Conservation (phyloP, 2,888 invertebrate species). For the Ormyrus pomaceus region DNA sequence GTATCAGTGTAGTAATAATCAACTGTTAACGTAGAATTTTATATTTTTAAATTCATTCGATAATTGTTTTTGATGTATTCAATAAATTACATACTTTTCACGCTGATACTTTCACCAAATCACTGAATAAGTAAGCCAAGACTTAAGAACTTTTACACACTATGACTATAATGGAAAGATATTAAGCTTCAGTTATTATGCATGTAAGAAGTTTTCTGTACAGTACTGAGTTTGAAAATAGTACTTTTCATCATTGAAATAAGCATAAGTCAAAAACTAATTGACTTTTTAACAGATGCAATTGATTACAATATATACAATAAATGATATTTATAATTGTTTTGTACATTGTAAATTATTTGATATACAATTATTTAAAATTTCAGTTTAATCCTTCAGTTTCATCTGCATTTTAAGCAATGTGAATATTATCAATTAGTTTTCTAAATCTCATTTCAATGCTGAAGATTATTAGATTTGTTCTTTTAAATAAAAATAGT, state of each 20-base stretch:
- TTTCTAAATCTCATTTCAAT: slow-evolving; percentile 30
- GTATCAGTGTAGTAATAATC: slow-evolving; percentile 59
- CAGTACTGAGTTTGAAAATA: slow-evolving; percentile 34
- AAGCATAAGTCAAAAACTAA: slow-evolving; percentile 42
- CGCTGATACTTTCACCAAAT: slow-evolving; percentile 44
- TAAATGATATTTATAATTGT: slow-evolving; percentile 10
- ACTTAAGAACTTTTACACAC: slow-evolving; percentile 32
- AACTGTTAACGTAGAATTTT: slow-evolving; percentile 39
- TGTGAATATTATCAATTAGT: slow-evolving; percentile 23
- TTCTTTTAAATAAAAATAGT: slow-evolving; percentile 35
- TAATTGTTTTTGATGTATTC: slow-evolving; percentile 14
- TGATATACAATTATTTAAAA: slow-evolving; percentile 4
- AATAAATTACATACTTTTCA: slow-evolving; percentile 41
- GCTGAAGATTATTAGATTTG: slow-evolving; percentile 23
- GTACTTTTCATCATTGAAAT: slow-evolving; percentile 14
- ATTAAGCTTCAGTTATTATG: slow-evolving; percentile 40
- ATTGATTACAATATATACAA: slow-evolving; percentile 29
- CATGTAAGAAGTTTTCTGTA: slow-evolving; percentile 29
- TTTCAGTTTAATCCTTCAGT: background rate
- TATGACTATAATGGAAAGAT: slow-evolving; percentile 38
- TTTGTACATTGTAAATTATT: slow-evolving; percentile 11
- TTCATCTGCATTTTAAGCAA: background rate
- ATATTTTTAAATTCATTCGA: slow-evolving; percentile 27
- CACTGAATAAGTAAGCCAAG: slow-evolving; percentile 46
- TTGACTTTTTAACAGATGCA: slow-evolving; percentile 34